Percentiles rank a stretch among this genome's conserved stretches.
These are phyloP conservation scores for Tetraneura akinire DNA, from an alignment of 1,140 invertebrate genomes.

Conservation along the genomic window DNA sequence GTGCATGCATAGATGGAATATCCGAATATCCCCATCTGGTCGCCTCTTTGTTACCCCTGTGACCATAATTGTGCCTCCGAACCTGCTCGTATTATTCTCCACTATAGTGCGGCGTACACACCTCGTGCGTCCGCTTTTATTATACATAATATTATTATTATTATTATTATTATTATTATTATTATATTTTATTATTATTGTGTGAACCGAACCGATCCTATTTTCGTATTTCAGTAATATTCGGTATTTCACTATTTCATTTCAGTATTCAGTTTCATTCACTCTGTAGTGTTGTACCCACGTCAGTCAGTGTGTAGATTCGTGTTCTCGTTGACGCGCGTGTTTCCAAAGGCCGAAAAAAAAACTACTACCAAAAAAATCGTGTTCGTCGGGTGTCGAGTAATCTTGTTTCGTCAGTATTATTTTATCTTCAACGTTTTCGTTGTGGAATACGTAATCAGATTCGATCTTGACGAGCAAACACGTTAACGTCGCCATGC, in stretches of 20 bases:
- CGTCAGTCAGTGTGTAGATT: too few species aligned
- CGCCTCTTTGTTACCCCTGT: constrained; percentile 17
- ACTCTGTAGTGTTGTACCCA: too few species aligned
- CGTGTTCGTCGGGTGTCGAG: too few species aligned
- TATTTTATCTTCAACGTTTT: too few species aligned
- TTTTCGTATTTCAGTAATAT: constrained; percentile 1
- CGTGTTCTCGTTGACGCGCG: neutral
- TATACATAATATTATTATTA: too few species aligned
- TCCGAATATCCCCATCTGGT: constrained; percentile 20
- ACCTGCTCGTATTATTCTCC: neutral
- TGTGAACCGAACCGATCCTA: neutral
- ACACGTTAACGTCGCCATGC: neutral
- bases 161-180: neutral
- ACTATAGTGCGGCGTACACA: too few species aligned
- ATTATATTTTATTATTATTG: neutral
- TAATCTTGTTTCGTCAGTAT: too few species aligned
- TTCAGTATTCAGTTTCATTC: neutral
- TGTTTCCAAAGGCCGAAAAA: neutral
- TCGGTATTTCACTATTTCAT: too few species aligned
- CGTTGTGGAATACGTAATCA: too few species aligned
- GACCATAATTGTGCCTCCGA: neutral
- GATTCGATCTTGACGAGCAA: too few species aligned
- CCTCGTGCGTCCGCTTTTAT: too few species aligned
- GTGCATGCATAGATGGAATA: neutral
- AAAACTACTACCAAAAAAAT: neutral